These are phyloP conservation scores for Drosophila chauvacae DNA, from an alignment of 1,140 invertebrate species.

Conservation along the genomic window DNA sequence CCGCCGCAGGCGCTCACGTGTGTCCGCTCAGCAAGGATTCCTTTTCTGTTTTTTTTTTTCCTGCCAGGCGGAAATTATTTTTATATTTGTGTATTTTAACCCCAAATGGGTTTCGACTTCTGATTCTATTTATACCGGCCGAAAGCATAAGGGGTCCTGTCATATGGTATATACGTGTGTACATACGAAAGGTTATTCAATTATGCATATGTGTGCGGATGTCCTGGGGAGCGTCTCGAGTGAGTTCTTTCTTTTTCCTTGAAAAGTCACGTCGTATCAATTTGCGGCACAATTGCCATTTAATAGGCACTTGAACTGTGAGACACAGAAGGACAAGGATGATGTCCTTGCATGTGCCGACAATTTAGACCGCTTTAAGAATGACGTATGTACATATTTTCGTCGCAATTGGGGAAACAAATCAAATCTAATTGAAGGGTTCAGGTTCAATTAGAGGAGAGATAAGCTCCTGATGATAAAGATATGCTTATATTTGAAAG, in stretches of 20 bases:
- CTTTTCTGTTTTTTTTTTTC: neutral
- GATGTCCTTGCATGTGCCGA: conserved; percentile 49
- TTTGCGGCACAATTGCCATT: conserved; percentile 82
- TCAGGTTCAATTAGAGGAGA: neutral
- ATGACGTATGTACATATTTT: conserved; percentile 13
- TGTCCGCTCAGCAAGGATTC: conserved; percentile 60
- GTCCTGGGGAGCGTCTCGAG: conserved; percentile 69
- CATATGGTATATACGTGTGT: conserved; percentile 17
- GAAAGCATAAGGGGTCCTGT: conserved; percentile 9
- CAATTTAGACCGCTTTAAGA: conserved; percentile 53
- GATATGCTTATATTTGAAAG: too few species aligned
- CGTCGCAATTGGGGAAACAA: neutral
- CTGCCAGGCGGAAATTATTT: conserved; percentile 69
- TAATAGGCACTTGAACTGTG: conserved; percentile 78
- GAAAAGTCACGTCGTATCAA: conserved; percentile 83
- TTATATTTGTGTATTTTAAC: conserved; percentile 72
- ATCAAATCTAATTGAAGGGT: conserved; percentile 14
- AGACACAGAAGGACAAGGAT: conserved; percentile 12
- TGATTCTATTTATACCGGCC: conserved; percentile 67
- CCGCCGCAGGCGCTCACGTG: conserved; percentile 64
- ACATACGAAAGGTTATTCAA: conserved; percentile 55
- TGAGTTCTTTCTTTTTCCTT: conserved; percentile 66
- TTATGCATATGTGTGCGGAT: conserved; percentile 52
- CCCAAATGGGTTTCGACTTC: conserved; percentile 64
- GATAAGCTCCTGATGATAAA: neutral